Base-by-base conservation (phyloP, 2,797 vertebrate species). In the Crax fasciolata region DNA sequence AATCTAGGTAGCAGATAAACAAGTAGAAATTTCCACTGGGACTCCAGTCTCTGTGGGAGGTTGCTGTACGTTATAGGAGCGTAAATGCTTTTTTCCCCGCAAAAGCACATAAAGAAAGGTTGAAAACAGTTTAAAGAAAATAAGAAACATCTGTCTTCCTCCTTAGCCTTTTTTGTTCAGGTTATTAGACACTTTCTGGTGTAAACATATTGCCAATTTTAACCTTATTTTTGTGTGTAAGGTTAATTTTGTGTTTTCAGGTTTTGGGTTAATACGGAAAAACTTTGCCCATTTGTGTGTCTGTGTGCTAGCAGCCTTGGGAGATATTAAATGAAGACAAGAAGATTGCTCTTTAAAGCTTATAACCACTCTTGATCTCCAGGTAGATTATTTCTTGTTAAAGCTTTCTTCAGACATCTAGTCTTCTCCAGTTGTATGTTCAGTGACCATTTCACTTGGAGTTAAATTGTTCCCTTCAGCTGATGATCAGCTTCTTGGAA, bases 71-170 rank as follows among this genome's bases (percentile, higher is more conserved):
- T 78, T 95, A 55, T 61, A 87, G 80, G 70, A 94, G 66, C 78
- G 86, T 10, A 84, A 92, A 89, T 90, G 48, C 7, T 2, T 73
- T 72, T 75, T 24, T 19, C 15, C 44, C 46, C 13, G 24, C 66
- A 80, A 84, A 94, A 78, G 39, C 70, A 84, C 70, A 75, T 96
- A 38, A 93, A 95, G 89, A 94, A 74, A 52, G 43, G 73, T 90
- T 96, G 72, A 95, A 93, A 95, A 94, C 66, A 85, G 76, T 93
- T 93, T 93, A 89, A 91, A 88, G 79, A 94, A 97, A 96, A 97
- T 95, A 97, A 94, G 93, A 97, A 97, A 94, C 94, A 94, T 94
- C 95, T 97, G 95, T 93, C 62, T 88, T 95, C 73, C 49, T 85
- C 61, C 35, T 94, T 84, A 70, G 70, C 43, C 71, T 66, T 89